Evolutionary conservation across 2,113 vertebrate genomes (phyloP).

Genomic region (Ceuthmochares aereus): DNA sequence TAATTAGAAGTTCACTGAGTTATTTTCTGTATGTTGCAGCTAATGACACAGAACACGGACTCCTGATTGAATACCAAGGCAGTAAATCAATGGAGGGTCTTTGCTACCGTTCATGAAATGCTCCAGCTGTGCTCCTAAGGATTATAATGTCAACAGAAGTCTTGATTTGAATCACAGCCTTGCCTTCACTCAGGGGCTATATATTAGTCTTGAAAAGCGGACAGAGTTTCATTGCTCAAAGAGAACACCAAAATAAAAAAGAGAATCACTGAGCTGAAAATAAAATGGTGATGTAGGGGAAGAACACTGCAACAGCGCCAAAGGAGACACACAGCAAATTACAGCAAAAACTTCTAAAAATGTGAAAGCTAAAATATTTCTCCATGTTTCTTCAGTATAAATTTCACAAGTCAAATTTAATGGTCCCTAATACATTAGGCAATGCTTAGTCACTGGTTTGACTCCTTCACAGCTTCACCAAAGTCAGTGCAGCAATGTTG

Average conservation of each 20-base stretch:
- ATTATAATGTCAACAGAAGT: constrained; percentile 73
- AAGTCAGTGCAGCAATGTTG: background rate
- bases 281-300: constrained; percentile 42
- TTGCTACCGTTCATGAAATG: constrained; percentile 68
- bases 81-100: constrained; percentile 69
- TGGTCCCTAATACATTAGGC: background rate
- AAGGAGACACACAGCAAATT: background rate
- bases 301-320: background rate
- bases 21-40: constrained; percentile 55
- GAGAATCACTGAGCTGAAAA: constrained; percentile 59
- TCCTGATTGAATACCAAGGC: constrained; percentile 65
- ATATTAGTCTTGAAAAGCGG: constrained; percentile 57
- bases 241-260: background rate
- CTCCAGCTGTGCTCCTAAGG: constrained; percentile 69
- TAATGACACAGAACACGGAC: constrained; percentile 54
- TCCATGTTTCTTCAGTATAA: background rate
- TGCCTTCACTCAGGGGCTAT: constrained; percentile 66
- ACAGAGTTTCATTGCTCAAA: constrained; percentile 37
- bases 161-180: constrained; percentile 73
- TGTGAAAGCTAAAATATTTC: background rate
- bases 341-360: background rate
- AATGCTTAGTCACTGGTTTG: background rate
- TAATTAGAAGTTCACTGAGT: constrained; percentile 41
- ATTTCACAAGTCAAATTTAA: background rate
- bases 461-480: background rate